These are phyloP conservation scores for Vesta saturnalis DNA, from an alignment of 2,888 invertebrate genomes.

Conservation along the genomic window DNA sequence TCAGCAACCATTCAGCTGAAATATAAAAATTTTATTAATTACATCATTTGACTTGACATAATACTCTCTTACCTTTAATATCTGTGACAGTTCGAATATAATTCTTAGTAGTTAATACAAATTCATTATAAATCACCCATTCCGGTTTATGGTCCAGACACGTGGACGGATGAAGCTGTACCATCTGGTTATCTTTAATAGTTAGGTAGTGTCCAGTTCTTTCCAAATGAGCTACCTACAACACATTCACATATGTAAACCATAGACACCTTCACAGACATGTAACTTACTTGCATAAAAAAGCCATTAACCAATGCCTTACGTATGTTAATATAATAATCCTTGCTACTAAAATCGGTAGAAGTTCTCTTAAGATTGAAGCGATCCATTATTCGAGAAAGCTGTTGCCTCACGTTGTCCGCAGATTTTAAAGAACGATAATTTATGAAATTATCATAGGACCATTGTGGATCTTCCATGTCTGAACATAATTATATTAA, in stretches of 20 bases:
- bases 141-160: slow-evolving; percentile 99
- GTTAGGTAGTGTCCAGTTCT: slow-evolving; percentile 98
- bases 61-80: slow-evolving; percentile 90
- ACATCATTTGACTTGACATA: neutral
- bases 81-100: slow-evolving; percentile 99
- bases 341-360: slow-evolving; percentile 98
- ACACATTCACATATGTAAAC: slow-evolving; percentile 25
- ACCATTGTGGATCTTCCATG: slow-evolving; percentile 99
- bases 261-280: neutral
- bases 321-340: slow-evolving; percentile 98
- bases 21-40: slow-evolving; percentile 25
- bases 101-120: slow-evolving; percentile 99
- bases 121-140: slow-evolving; percentile 99
- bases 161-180: slow-evolving; percentile 98
- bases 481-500: slow-evolving; percentile 66
- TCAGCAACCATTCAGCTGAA: slow-evolving; percentile 92
- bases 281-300: slow-evolving; percentile 99
- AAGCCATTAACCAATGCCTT: slow-evolving; percentile 98
- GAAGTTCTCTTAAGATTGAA: slow-evolving; percentile 93
- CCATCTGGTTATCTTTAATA: slow-evolving; percentile 99
- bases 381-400: slow-evolving; percentile 98
- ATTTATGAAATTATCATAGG: slow-evolving; percentile 99
- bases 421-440: slow-evolving; percentile 98
- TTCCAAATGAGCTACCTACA: slow-evolving; percentile 94
- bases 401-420: slow-evolving; percentile 96